Evolutionary conservation across 2,888 invertebrate genomes (phyloP).

Genomic region (Nebria brevicollis): DNA sequence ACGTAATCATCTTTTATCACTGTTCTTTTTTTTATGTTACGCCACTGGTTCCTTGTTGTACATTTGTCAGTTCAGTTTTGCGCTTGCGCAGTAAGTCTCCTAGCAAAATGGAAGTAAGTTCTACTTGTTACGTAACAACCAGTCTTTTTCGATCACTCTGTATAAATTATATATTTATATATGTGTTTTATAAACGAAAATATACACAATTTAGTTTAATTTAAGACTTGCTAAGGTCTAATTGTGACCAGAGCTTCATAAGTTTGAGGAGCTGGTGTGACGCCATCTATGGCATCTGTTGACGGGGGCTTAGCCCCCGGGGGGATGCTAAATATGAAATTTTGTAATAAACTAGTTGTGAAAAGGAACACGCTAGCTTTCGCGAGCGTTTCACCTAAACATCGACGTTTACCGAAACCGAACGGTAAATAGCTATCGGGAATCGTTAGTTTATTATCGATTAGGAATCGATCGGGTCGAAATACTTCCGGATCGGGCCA

Average conservation of each 20-base stretch:
- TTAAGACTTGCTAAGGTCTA: constrained; percentile 47
- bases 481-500: constrained; percentile 78
- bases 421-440: constrained; percentile 82
- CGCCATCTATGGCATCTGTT: constrained; percentile 77
- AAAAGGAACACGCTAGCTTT: constrained; percentile 83
- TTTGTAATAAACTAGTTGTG: constrained; percentile 77
- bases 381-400: constrained; percentile 83
- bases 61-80: too few relatives aligned
- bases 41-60: too few relatives aligned
- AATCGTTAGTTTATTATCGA: constrained; percentile 65
- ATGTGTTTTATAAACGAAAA: too few relatives aligned
- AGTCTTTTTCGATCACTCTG: too few relatives aligned
- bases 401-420: constrained; percentile 81
- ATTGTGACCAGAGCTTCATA: constrained; percentile 72
- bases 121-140: too few relatives aligned
- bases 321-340: constrained; percentile 73
- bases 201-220: too few relatives aligned
- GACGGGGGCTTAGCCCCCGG: constrained; percentile 74
- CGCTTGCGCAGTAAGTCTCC: too few relatives aligned
- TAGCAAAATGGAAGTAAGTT: too few relatives aligned
- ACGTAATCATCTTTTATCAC: too few relatives aligned
- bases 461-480: constrained; percentile 79
- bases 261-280: constrained; percentile 79
- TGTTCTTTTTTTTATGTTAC: too few relatives aligned
- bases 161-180: too few relatives aligned